phyloP scores from a whole-genome alignment of 2,113 vertebrate genomes.

The Pseudorectes ferrugineus region DNA sequence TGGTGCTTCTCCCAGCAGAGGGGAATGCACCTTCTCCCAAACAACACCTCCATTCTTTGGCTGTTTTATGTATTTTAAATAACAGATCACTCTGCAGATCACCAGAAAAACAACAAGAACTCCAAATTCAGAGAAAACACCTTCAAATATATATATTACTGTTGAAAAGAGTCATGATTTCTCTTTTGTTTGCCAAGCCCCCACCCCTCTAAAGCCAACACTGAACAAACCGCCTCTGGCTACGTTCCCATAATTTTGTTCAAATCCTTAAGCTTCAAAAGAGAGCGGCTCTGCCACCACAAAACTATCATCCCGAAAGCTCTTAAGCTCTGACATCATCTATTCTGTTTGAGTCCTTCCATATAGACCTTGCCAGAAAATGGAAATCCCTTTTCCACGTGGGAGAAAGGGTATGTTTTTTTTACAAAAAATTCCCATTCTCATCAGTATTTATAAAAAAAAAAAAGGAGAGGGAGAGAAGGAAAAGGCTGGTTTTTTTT shows the following conservation, averaged over 20 bases:
- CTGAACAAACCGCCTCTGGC: not conserved
- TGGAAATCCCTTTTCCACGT: not conserved
- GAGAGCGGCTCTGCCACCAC: conserved; percentile 4
- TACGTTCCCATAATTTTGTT: not conserved
- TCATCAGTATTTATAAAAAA: not conserved
- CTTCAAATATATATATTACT: not conserved
- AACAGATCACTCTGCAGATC: rapidly evolving
- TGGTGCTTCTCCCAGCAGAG: not conserved
- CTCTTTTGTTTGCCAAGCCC: not conserved
- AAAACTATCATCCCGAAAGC: conserved; percentile 36
- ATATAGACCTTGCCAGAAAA: conserved; percentile 2
- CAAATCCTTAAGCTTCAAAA: conserved; percentile 59
- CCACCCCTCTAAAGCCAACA: not conserved
- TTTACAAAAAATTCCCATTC: not conserved
- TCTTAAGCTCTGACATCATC: conserved; percentile 51
- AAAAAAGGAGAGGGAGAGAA: not conserved
- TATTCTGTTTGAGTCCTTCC: conserved; percentile 19
- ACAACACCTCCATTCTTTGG: rapidly evolving
- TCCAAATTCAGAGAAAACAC: not conserved
- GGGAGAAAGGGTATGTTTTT: not conserved
- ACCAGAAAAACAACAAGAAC: not conserved
- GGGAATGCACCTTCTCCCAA: not conserved
- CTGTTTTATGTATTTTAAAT: rapidly evolving
- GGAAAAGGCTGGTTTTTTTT: not conserved
- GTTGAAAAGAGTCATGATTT: not conserved